phyloP scores from a whole-genome alignment of 2,888 invertebrate genomes.

The Hyles lineata region DNA sequence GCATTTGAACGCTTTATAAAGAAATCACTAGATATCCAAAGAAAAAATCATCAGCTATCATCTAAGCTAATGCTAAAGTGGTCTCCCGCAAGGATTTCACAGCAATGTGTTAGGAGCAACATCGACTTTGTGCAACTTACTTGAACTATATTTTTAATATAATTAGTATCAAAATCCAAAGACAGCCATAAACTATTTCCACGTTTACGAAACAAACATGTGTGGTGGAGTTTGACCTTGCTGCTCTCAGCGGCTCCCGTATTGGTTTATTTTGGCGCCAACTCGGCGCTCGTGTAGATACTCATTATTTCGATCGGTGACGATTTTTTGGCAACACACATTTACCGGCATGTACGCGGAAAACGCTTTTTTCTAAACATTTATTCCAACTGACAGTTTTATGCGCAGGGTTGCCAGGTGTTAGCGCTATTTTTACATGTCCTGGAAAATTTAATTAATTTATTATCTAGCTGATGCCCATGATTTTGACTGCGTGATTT shows the following conservation, averaged over 20 bases:
- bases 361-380: constrained; percentile 7
- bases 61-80: no score
- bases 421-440: background rate
- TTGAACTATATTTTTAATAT: background rate
- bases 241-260: constrained; percentile 44
- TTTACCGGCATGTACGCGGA: constrained; percentile 13
- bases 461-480: background rate
- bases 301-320: constrained; percentile 47
- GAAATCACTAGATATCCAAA: no score
- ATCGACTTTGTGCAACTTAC: no score
- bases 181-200: constrained; percentile 18
- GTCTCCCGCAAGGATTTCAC: no score
- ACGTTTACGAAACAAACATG: constrained; percentile 6
- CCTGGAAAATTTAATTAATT: background rate
- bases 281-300: constrained; percentile 46
- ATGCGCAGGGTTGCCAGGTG: constrained; percentile 9
- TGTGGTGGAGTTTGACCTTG: constrained; percentile 53
- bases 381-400: constrained; percentile 19
- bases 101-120: no score
- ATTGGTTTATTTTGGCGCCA: constrained; percentile 60
- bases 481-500: no score
- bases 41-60: no score
- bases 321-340: constrained; percentile 49
- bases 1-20: background rate
- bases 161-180: background rate